phyloP scores from a whole-genome alignment of 2,113 vertebrate genomes.

The Dromiciops gliroides region DNA sequence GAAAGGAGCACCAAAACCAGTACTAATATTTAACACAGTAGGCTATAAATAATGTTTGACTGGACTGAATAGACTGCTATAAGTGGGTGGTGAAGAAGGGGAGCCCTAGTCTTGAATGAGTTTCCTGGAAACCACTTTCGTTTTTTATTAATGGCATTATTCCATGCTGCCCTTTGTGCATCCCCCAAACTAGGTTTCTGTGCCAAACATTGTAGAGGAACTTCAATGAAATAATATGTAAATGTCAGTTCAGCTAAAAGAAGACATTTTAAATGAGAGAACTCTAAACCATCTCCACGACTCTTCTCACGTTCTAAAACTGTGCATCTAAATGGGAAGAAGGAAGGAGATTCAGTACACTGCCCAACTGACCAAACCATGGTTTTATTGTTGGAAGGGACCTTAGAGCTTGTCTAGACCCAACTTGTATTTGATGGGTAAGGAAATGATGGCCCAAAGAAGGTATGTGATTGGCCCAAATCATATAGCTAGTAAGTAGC shows the following conservation, averaged over 20 bases:
- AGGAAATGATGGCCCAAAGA: background rate
- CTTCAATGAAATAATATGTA: conserved; percentile 38
- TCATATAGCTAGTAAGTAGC: background rate
- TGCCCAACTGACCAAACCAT: background rate
- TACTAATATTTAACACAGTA: conserved; percentile 11
- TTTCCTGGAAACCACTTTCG: conserved; percentile 66
- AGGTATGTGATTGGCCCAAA: background rate
- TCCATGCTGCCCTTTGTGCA: conserved; percentile 37
- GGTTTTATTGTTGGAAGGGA: background rate
- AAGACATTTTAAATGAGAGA: conserved; percentile 50
- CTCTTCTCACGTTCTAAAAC: background rate
- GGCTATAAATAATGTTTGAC: conserved; percentile 68
- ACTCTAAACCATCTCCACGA: conserved; percentile 15
- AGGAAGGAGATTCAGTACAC: background rate
- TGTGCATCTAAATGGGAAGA: background rate
- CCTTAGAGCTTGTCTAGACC: background rate
- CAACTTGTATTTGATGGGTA: background rate
- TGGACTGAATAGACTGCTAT: conserved; percentile 63
- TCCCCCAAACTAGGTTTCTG: conserved; percentile 55
- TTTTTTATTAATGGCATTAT: conserved; percentile 62
- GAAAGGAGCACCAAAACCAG: conserved; percentile 66
- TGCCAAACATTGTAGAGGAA: conserved; percentile 58
- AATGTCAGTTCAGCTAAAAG: conserved; percentile 54
- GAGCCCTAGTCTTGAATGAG: conserved; percentile 59
- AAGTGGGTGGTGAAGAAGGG: conserved; percentile 68